phyloP scores from a whole-genome alignment of 2,888 invertebrate species.

The Hydriomena furcata region DNA sequence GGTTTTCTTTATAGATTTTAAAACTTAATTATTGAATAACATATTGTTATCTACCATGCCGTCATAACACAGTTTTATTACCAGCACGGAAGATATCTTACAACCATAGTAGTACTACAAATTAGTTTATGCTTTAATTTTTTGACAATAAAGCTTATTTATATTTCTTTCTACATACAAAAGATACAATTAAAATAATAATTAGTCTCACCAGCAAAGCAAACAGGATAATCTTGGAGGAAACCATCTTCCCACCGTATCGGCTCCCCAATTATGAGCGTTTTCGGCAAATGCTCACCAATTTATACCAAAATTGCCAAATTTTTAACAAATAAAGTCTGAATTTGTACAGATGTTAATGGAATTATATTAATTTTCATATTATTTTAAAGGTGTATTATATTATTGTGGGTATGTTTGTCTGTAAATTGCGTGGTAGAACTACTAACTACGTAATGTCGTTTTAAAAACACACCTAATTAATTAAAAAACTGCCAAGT shows the following conservation, averaged over 20 bases:
- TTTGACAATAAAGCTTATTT: no score
- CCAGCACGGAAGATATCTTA: no score
- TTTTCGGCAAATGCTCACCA: not conserved
- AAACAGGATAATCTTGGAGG: conserved; percentile 20
- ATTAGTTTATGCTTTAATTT: no score
- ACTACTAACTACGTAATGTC: no score
- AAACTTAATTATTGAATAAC: no score
- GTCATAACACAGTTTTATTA: no score
- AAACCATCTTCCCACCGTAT: conserved; percentile 6
- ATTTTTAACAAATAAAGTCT: not conserved
- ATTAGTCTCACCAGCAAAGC: conserved; percentile 12
- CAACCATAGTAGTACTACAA: no score
- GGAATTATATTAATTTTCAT: conserved; percentile 1
- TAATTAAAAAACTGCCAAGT: no score
- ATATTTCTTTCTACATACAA: no score
- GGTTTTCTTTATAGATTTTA: no score
- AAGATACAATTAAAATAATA: not conserved
- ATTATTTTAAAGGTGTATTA: not conserved
- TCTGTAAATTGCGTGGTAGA: not conserved
- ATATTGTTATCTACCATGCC: no score
- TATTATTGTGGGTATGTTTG: not conserved
- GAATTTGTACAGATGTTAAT: not conserved
- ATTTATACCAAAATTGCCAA: conserved; percentile 15
- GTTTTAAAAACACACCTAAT: no score
- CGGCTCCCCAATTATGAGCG: conserved; percentile 11